Conservation (phyloP, 2,113 vertebrate genomes). For the Psilopogon haemacephalus region DNA sequence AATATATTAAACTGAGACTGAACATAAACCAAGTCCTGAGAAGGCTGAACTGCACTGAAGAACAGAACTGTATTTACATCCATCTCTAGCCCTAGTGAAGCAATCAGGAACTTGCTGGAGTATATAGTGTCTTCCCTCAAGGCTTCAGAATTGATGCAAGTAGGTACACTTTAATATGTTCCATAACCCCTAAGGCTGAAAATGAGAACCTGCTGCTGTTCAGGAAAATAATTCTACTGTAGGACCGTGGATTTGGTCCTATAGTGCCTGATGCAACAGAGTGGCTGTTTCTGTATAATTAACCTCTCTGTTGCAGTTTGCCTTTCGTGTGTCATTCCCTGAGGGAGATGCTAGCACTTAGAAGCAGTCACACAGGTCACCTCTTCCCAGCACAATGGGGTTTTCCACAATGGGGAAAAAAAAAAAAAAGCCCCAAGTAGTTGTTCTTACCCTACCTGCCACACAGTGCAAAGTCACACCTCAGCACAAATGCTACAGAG, state of each 20-base stretch:
- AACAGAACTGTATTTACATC: not conserved
- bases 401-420: not conserved
- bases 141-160: not conserved
- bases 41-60: not conserved
- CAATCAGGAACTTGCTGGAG: not conserved
- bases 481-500: not conserved
- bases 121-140: not conserved
- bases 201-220: not conserved
- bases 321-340: not conserved
- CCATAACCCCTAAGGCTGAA: not conserved
- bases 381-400: not conserved
- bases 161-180: not conserved
- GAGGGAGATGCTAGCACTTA: not conserved
- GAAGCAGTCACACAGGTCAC: not conserved
- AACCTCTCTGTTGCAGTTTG: not conserved
- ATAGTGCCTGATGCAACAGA: rapidly evolving
- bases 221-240: not conserved
- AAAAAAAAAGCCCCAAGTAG: not conserved
- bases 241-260: not conserved
- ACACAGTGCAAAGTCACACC: not conserved
- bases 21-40: not conserved
- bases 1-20: not conserved
- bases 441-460: not conserved
- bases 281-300: not conserved
- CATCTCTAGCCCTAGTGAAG: rapidly evolving